Evolutionary conservation across 2,888 invertebrate species (phyloP), one percentile per base, ranked within the genome.

Genomic region (Lochmaea capreae): DNA sequence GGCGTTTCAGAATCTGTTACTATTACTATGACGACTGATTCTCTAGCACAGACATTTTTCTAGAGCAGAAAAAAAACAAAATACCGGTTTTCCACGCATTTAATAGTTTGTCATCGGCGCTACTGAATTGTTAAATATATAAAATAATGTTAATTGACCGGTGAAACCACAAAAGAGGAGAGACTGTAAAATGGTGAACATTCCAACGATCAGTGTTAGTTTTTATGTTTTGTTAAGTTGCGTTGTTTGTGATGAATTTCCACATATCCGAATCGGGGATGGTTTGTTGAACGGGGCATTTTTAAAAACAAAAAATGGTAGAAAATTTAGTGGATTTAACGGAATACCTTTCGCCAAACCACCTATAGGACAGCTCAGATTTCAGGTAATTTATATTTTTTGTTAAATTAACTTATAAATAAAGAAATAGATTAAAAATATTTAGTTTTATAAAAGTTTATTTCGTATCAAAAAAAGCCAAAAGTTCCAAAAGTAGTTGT

Each of bases 301-400:
- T 78, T 76, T 85, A 71, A 81, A 78, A 66, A 88, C 88, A 4
- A 84, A 84, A 61, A 85, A 82, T 75, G 88, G 87, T 63, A 83
- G 85, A 46, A 81, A 85, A 75, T 89, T 89, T 77, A 86, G 84
- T 67, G 88, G 88, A 42, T 90, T 89, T 79, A 79, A 88, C 65
- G 87, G 88, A 16, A 87, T 90, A 67, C 87, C 87, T 1, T 87
- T 81, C 68, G 87, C 87, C 0, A 80, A 85, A 77, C 87, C 87
- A 33, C 87, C 87, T 11, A 46, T 87, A 33, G 85, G 84, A 10
- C 77, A 83, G 11, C 76, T 87, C 9, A 81, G 87, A 77, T 87
- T 87, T 82, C 81, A 85, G 85, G 87, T 87, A 81, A 65, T 46
- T 46, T 16, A 42, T 52, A 14, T 49, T 66, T 42, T 39, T 39